These are phyloP conservation scores for Rapana venosa DNA, from an alignment of 2,888 invertebrate species.

Conservation along the genomic window DNA sequence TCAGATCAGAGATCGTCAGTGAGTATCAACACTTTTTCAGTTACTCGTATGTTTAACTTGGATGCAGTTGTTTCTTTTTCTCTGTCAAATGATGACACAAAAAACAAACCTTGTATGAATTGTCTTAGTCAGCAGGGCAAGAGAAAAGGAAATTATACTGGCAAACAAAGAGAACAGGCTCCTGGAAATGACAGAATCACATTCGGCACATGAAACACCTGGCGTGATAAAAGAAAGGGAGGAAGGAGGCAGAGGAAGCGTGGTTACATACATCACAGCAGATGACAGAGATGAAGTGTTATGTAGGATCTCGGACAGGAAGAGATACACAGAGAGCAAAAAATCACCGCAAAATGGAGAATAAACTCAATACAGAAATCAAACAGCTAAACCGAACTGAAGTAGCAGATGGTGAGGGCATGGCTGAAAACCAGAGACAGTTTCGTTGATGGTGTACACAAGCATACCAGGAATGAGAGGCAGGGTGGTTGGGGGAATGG, in stretches of 20 bases:
- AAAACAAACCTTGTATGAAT: no score
- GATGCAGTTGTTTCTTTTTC: no score
- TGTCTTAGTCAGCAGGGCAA: no score
- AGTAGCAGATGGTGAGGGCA: neutral
- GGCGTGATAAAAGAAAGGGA: neutral
- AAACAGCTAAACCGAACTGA: neutral
- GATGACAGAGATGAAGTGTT: neutral
- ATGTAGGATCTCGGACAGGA: neutral
- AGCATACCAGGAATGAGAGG: neutral
- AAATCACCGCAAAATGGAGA: conserved; percentile 13
- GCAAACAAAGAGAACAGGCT: no score
- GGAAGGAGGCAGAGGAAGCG: neutral
- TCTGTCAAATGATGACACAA: no score
- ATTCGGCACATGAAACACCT: neutral
- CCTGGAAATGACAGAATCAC: no score
- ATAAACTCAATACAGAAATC: conserved; percentile 2
- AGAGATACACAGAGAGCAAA: neutral
- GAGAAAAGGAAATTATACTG: no score
- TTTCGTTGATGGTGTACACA: neutral
- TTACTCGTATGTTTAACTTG: no score
- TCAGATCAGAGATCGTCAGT: no score
- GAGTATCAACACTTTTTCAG: no score
- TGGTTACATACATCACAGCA: no score
- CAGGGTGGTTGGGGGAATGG: no score
- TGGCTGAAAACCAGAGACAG: neutral